phyloP scores from a whole-genome alignment of 2,888 invertebrate genomes.

The Eumerus sabulonum region DNA sequence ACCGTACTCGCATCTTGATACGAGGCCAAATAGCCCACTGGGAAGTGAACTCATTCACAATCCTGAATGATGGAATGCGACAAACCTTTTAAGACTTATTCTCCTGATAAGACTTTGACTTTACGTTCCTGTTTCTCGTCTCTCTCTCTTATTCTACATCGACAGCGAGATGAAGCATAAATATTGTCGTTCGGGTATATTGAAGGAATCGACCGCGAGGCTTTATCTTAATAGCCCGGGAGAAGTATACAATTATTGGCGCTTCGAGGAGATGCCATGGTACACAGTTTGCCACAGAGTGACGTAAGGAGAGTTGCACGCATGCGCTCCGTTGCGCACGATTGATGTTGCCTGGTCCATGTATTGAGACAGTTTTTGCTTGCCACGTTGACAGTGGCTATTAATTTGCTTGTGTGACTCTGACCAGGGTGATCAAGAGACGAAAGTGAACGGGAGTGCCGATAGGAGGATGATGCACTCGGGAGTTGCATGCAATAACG shows the following conservation, averaged over 20 bases:
- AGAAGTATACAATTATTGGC: slow-evolving; percentile 74
- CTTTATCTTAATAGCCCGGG: slow-evolving; percentile 74
- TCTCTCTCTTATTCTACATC: not conserved
- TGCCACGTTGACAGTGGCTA: slow-evolving; percentile 59
- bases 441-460: slow-evolving; percentile 45
- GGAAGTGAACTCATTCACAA: slow-evolving; percentile 55
- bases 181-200: slow-evolving; percentile 6
- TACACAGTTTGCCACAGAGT: slow-evolving; percentile 3
- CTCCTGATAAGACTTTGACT: slow-evolving; percentile 36
- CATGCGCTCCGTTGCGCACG: slow-evolving; percentile 15
- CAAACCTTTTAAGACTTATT: slow-evolving; percentile 66
- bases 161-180: not conserved
- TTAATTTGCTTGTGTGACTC: slow-evolving; percentile 54
- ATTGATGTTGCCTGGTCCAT: not conserved
- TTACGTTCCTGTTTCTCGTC: slow-evolving; percentile 20
- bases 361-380: slow-evolving; percentile 59
- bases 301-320: not conserved
- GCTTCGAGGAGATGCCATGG: slow-evolving; percentile 67
- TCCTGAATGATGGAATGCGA: slow-evolving; percentile 55
- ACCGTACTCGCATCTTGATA: slow-evolving; percentile 28
- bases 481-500: slow-evolving; percentile 17
- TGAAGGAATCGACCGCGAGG: slow-evolving; percentile 47
- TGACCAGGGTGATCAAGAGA: slow-evolving; percentile 42
- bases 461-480: slow-evolving; percentile 44
- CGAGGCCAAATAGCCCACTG: slow-evolving; percentile 35